A percentile compares a stretch with the other conserved stretches of the same genome.
Conservation (phyloP, 2,888 invertebrate genomes). For the Cephus runcator region DNA sequence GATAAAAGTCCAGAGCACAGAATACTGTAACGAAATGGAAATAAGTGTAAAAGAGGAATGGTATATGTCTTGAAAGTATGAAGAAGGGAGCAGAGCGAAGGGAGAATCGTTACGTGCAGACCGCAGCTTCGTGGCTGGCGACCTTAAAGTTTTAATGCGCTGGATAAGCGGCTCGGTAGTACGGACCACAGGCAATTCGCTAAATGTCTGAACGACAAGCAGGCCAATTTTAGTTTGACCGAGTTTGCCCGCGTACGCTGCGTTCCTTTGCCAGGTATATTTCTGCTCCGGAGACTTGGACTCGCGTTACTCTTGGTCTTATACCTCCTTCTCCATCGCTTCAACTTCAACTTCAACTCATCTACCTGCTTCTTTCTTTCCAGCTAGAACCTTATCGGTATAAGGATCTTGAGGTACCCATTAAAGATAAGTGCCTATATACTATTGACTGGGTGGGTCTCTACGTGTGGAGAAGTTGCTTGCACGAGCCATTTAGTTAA, state of each 20-base stretch:
- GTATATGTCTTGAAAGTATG: neutral
- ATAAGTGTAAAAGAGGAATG: neutral
- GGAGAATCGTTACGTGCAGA: neutral
- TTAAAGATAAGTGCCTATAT: neutral
- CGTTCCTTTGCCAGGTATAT: slow-evolving; percentile 23
- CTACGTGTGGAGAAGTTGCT: neutral
- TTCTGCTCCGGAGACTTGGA: slow-evolving; percentile 11
- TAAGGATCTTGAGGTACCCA: too few relatives aligned
- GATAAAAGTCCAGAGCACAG: too few relatives aligned
- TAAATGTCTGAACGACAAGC: slow-evolving; percentile 49
- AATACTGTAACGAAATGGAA: neutral
- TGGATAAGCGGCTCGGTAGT: slow-evolving; percentile 32
- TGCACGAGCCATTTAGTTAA: neutral
- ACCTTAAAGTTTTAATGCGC: slow-evolving; percentile 46
- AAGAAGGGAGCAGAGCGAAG: neutral
- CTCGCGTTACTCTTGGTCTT: neutral
- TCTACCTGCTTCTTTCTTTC: neutral
- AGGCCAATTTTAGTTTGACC: slow-evolving; percentile 49
- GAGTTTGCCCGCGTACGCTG: slow-evolving; percentile 33
- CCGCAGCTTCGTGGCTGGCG: slow-evolving; percentile 14
- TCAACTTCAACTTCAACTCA: neutral
- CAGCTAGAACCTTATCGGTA: neutral
- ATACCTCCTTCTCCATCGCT: neutral
- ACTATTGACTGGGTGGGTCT: neutral
- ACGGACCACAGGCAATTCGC: slow-evolving; percentile 42